These are phyloP conservation scores for Potamilus streckersoni DNA, from an alignment of 1,140 invertebrate species.

Conservation along the genomic window DNA sequence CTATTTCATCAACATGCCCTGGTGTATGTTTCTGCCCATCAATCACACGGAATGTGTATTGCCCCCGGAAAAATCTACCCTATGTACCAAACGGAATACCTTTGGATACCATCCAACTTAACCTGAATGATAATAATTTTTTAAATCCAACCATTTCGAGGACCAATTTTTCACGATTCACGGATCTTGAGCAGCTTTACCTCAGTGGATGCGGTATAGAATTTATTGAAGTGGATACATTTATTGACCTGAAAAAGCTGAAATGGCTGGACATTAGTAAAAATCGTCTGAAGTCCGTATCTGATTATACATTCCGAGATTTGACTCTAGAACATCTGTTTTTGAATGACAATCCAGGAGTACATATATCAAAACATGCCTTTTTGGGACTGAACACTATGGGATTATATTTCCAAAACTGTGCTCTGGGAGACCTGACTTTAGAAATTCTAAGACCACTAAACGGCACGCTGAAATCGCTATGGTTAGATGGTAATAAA, in stretches of 20 bases:
- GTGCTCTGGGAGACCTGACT: conserved; percentile 53
- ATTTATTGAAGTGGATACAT: conserved; percentile 60
- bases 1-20: conserved; percentile 44
- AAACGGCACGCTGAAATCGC: conserved; percentile 56
- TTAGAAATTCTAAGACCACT: conserved; percentile 58
- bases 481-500: conserved; percentile 65
- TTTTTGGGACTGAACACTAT: conserved; percentile 60
- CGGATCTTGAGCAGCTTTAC: conserved; percentile 59
- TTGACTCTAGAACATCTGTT: conserved; percentile 62
- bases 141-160: conserved; percentile 43
- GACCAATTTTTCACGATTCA: conserved; percentile 57
- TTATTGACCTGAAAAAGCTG: conserved; percentile 57
- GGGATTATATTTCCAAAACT: conserved; percentile 64
- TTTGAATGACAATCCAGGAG: conserved; percentile 62
- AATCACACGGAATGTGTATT: conserved; percentile 61
- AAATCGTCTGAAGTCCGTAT: conserved; percentile 59
- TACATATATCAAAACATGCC: conserved; percentile 54
- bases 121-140: conserved; percentile 63
- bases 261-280: conserved; percentile 65
- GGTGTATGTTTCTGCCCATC: conserved; percentile 62
- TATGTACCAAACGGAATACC: conserved; percentile 63
- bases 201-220: conserved; percentile 65
- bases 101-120: conserved; percentile 57
- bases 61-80: conserved; percentile 54
- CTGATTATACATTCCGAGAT: conserved; percentile 63